Conservation (phyloP, 2,797 vertebrate species). For the Echeneis naucrates region DNA sequence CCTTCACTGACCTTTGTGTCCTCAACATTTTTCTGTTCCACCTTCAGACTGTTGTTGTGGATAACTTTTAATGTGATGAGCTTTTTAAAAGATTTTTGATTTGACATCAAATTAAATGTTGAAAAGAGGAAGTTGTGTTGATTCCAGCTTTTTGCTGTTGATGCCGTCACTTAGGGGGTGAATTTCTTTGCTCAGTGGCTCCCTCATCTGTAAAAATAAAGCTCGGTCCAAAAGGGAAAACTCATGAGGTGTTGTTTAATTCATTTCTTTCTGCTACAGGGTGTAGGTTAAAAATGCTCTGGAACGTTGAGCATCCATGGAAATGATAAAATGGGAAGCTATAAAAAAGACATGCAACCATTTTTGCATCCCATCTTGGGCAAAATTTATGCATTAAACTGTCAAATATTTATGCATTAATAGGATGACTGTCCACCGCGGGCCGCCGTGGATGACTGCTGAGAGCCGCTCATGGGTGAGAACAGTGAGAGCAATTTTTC, state of each 20-base stretch:
- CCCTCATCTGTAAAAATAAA: too few relatives aligned
- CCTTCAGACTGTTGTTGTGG: too few relatives aligned
- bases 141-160: too few relatives aligned
- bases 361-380: not conserved
- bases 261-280: not conserved
- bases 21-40: too few relatives aligned
- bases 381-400: slow-evolving; percentile 11
- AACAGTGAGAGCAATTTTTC: slow-evolving; percentile 5
- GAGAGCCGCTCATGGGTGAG: slow-evolving; percentile 28
- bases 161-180: not conserved
- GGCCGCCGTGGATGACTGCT: slow-evolving; percentile 9
- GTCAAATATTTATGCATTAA: slow-evolving; percentile 41
- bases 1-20: not conserved
- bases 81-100: not conserved
- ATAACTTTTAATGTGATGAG: not conserved
- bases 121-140: not conserved
- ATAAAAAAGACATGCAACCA: not conserved
- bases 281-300: not conserved
- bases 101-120: not conserved
- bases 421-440: slow-evolving; percentile 16
- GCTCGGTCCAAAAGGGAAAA: not conserved
- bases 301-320: not conserved
- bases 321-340: not conserved
- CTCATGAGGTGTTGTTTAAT: not conserved
- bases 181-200: not conserved